Evolutionary conservation across 2,888 invertebrate species (phyloP).

Genomic region (Macaria notata): DNA sequence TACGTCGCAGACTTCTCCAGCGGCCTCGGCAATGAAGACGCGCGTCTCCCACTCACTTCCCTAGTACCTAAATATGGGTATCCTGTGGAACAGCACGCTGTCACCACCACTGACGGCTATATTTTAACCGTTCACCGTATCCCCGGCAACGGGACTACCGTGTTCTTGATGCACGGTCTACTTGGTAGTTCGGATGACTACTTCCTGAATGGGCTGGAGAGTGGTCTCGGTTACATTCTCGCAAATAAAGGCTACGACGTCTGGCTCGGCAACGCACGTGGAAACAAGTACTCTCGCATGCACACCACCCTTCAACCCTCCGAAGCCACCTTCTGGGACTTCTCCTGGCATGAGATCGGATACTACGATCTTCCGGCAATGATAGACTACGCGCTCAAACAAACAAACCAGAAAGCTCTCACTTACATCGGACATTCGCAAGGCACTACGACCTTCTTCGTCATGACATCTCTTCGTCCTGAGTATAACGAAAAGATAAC

Average conservation of each 20-base stretch:
- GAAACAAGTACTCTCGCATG: conserved; percentile 84
- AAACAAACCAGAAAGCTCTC: conserved; percentile 77
- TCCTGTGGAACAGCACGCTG: conserved; percentile 48
- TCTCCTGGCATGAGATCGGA: conserved; percentile 92
- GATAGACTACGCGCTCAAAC: conserved; percentile 85
- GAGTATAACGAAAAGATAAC: conserved; percentile 81
- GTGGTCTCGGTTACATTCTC: conserved; percentile 68
- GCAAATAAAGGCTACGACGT: conserved; percentile 86
- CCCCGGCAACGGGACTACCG: conserved; percentile 49
- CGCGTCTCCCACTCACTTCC: conserved; percentile 39
- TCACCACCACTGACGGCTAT: conserved; percentile 58
- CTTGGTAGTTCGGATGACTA: conserved; percentile 62
- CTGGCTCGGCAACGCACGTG: conserved; percentile 91
- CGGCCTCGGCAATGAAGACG: conserved; percentile 52
- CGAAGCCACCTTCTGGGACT: conserved; percentile 83
- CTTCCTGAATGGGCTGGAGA: conserved; percentile 53
- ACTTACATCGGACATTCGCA: conserved; percentile 88
- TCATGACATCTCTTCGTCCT: conserved; percentile 76
- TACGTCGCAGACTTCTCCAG: conserved; percentile 41
- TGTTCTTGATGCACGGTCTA: conserved; percentile 66
- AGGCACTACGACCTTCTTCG: conserved; percentile 84
- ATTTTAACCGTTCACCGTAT: conserved; percentile 54
- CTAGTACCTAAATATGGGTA: conserved; percentile 56
- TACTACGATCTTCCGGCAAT: conserved; percentile 89
- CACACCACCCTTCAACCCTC: conserved; percentile 69